Percentiles rank a stretch among this genome's conserved stretches.
Conservation (phyloP, 1,140 invertebrate species). For the Diachasma alloeum region DNA sequence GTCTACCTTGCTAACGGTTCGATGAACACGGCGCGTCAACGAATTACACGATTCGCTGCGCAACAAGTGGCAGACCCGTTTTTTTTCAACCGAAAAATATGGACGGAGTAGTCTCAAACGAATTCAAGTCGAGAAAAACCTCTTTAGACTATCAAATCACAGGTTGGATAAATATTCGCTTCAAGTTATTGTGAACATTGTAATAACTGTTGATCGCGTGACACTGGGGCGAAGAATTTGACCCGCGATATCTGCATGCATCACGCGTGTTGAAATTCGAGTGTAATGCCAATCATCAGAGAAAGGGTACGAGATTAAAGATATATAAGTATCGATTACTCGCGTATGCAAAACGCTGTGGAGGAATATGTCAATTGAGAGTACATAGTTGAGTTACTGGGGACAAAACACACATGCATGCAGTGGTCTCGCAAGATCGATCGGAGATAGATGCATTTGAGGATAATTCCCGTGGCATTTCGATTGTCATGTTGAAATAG, state of each 20-base stretch:
- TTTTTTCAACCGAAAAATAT: background rate
- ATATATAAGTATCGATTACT: background rate
- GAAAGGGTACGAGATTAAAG: background rate
- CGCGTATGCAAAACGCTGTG: background rate
- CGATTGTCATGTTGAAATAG: background rate
- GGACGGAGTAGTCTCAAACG: background rate
- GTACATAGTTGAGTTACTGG: background rate
- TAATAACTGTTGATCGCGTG: background rate
- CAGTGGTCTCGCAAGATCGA: background rate
- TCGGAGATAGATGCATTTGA: background rate
- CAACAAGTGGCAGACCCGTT: conserved; percentile 29
- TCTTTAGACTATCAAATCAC: too few relatives aligned
- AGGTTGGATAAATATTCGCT: too few relatives aligned
- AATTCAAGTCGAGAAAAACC: background rate
- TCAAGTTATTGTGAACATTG: background rate
- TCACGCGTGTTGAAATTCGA: background rate
- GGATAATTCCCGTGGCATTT: conserved; percentile 5
- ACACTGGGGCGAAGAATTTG: background rate
- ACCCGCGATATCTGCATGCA: background rate
- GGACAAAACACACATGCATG: background rate
- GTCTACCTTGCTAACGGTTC: conserved; percentile 21
- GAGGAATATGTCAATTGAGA: conserved; percentile 1
- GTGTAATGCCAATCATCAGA: background rate
- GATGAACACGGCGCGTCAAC: conserved; percentile 29
- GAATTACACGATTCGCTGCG: conserved; percentile 29